Evolutionary conservation across 2,888 invertebrate genomes (phyloP), one percentile per base, ranked within the genome.

Genomic region (Caenorhabditis zanzibari): DNA sequence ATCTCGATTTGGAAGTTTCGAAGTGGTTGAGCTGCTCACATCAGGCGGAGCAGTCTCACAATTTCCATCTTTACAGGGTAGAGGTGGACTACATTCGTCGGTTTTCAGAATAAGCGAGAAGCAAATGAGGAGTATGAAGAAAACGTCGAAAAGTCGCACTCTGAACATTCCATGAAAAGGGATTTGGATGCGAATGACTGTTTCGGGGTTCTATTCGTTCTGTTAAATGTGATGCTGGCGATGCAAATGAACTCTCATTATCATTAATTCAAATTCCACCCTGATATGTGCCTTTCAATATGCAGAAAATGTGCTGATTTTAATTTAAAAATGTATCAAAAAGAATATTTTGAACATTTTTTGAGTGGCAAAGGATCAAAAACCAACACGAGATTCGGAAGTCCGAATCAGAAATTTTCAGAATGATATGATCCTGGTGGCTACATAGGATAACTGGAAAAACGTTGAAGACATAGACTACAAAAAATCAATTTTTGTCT

Each of bases 141-240:
- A 73, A 63, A 63, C 49, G 58, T 61, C 61, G 38, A 47, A 71
- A 24, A 58, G 58, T 58, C 71, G 71, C 28, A 41, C 69, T 19
- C 63, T 28, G 54, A 28, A 71, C 77, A 77, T 77, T 77, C 71
- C 52, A 71, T 69, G 77, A 77, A 77, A 44, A 59, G 52, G n/a
- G 63, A 63, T 28, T 44, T 28, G 14, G 49, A 44, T 63, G 35
- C 12, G 28, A 61, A 28, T 32, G 68, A 38, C 6, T 32, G 35
- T 35, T 22, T n/a, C n/a, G n/a, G 38, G 26, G 22, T 16, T 16
- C 9, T 4, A 24, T 47, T 22, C 12, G 49, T 32, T 10, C 72
- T 59, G 75, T 75, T 75, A 49, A 47, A 71, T 63, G 38, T 16
- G 6, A 24, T 61, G 69, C 41, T 77, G 77, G 77, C 54, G 19